These are phyloP conservation scores for Cryptoblepharus egeriae DNA, from an alignment of 2,797 vertebrate genomes.

Conservation along the genomic window DNA sequence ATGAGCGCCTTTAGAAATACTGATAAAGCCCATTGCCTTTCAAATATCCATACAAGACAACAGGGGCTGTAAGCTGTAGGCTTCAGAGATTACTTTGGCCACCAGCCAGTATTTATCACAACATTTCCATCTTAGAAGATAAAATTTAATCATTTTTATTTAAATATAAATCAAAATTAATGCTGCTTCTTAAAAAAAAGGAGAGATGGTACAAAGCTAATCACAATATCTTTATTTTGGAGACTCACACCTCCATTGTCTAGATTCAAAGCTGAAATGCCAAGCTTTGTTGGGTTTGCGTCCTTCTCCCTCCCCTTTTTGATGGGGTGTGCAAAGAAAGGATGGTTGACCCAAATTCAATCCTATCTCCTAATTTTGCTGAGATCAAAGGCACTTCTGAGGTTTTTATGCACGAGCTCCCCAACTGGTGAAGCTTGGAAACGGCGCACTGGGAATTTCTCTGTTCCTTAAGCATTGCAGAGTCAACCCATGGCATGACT, in stretches of 20 bases:
- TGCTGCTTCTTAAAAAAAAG: slow-evolving; percentile 70
- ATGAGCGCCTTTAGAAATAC: slow-evolving; percentile 86
- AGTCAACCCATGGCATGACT: slow-evolving; percentile 1
- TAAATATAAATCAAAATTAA: slow-evolving; percentile 86
- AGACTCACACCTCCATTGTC: slow-evolving; percentile 72
- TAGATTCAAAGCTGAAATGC: slow-evolving; percentile 70
- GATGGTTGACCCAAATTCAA: slow-evolving; percentile 66
- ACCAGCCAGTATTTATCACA: slow-evolving; percentile 83
- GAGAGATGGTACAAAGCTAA: slow-evolving; percentile 71
- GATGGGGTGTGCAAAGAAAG: slow-evolving; percentile 68
- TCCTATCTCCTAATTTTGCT: slow-evolving; percentile 72
- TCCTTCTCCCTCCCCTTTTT: slow-evolving; percentile 63
- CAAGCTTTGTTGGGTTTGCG: slow-evolving; percentile 63
- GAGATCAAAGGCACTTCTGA: slow-evolving; percentile 62
- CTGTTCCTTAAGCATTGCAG: slow-evolving; percentile 17
- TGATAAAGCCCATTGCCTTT: slow-evolving; percentile 84
- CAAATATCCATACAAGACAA: slow-evolving; percentile 84
- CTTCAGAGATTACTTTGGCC: slow-evolving; percentile 84
- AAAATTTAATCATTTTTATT: slow-evolving; percentile 88
- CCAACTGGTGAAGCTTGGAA: slow-evolving; percentile 54
- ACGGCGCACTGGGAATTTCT: slow-evolving; percentile 52
- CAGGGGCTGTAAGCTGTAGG: slow-evolving; percentile 79
- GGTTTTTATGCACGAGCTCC: slow-evolving; percentile 54
- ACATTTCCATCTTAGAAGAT: slow-evolving; percentile 85
- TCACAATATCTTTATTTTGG: slow-evolving; percentile 79